Conservation (phyloP, 2,797 vertebrate species). For the Dallia pectoralis region DNA sequence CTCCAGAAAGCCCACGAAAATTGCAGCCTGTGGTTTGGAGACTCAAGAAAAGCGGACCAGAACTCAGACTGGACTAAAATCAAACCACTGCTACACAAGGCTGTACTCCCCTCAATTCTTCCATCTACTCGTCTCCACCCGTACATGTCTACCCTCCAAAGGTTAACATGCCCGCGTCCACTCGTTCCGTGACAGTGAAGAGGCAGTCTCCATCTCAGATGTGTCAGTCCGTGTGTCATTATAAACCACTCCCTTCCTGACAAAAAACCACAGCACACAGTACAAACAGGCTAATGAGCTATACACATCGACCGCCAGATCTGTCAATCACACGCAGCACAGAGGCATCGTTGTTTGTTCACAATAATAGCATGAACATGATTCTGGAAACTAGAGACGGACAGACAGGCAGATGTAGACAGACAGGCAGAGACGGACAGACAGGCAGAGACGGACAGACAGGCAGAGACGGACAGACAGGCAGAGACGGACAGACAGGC, state of each 20-base stretch:
- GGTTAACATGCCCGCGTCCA: neutral
- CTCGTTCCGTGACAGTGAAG: conserved; percentile 26
- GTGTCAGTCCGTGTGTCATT: conserved; percentile 28
- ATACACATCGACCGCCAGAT: conserved; percentile 39
- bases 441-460: too few relatives aligned
- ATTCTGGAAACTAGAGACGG: neutral
- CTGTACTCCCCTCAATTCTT: neutral
- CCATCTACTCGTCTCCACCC: neutral
- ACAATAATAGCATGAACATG: neutral
- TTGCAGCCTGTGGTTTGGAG: conserved; percentile 40
- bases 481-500: too few relatives aligned
- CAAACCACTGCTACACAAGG: neutral
- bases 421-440: too few relatives aligned
- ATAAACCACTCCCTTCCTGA: conserved; percentile 25
- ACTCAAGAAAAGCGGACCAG: neutral
- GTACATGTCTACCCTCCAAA: conserved; percentile 3
- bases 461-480: too few relatives aligned
- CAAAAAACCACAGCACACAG: conserved; percentile 13
- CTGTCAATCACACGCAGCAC: conserved; percentile 54
- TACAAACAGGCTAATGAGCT: conserved; percentile 52
- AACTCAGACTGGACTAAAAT: conserved; percentile 3
- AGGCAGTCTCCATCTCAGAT: conserved; percentile 26
- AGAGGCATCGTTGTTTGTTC: conserved; percentile 31
- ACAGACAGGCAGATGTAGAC: too few relatives aligned
- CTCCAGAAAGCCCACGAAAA: conserved; percentile 49